Evolutionary conservation across 2,888 invertebrate genomes (phyloP).

Genomic region (Cinara cedri): DNA sequence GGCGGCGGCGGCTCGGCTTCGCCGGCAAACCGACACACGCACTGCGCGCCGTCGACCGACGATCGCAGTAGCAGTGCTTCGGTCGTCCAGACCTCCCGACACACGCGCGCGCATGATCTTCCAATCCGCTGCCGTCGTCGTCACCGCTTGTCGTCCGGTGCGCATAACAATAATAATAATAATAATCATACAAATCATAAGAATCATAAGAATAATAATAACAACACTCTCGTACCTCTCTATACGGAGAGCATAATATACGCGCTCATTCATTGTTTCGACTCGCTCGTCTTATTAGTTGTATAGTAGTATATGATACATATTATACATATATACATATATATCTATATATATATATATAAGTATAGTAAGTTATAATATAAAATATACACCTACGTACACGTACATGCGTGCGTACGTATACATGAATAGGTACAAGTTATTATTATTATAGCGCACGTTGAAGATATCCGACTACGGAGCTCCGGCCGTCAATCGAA

Average conservation of each 20-base stretch:
- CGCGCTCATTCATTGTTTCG: neutral
- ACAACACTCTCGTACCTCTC: neutral
- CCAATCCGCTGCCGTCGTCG: slow-evolving; percentile 1
- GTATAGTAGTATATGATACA: neutral
- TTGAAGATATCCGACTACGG: neutral
- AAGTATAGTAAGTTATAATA: neutral
- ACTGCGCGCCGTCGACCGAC: slow-evolving; percentile 30
- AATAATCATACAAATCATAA: neutral
- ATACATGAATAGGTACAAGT: neutral
- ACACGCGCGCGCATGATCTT: slow-evolving; percentile 28
- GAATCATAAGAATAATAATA: neutral
- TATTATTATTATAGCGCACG: neutral
- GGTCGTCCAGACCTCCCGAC: slow-evolving; percentile 47
- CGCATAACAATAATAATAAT: slow-evolving; percentile 22
- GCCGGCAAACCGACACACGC: slow-evolving; percentile 39
- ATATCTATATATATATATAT: too few species aligned
- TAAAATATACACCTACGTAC: too few species aligned
- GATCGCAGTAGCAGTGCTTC: slow-evolving; percentile 53
- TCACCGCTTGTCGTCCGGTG: slow-evolving; percentile 19
- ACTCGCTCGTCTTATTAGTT: neutral
- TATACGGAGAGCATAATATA: too few species aligned
- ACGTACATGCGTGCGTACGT: too few species aligned
- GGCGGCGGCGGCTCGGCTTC: slow-evolving; percentile 26
- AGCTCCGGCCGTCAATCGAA: neutral
- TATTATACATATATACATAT: neutral